Base-by-base conservation (phyloP, 2,113 vertebrate genomes). In the Todiramphus saurophagus region DNA sequence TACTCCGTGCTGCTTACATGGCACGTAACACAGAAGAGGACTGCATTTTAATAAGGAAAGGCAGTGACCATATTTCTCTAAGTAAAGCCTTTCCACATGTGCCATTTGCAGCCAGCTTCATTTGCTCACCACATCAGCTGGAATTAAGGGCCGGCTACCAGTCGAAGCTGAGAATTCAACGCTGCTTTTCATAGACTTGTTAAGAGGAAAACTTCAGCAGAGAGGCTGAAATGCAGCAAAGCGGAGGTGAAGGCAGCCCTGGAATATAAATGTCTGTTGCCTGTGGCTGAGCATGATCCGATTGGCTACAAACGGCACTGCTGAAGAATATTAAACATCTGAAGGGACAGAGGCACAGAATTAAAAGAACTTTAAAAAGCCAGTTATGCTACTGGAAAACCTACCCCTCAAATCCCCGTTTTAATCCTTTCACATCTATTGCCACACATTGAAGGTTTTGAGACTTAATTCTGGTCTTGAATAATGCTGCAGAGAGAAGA, bases 381-480 rank as follows among this genome's bases (percentile, higher is more conserved):
- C 86, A 53, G 4, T 56, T 60, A 79, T 0, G 5, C 80, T 69
- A 46, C 81, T n/a, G 62, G 53, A 70, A 89, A 87, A 87, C 28
- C 23, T 58, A 62, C 59, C 82, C 83, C 35, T 86, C 89, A 89
- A 92, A 84, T 63, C 83, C 87, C 69, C 31, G 15, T 59, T 79
- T 77, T 93, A 96, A 96, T 96, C 91, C 96, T 74, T 89, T 59
- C 74, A 59, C 81, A 33, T 79, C 84, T 72, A 66, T 33, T 63
- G 81, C 91, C 59, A 41, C 58, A 70, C 35, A 0, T 35, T 63
- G 74, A 89, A 90, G 87, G 91, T 92, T 96, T 59, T 73, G 44
- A 59, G 87, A 77, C 76, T 95, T 82, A 91, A 77, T 0, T 94
- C 70, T 63, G 53, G 67, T 75, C 90, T 77, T 78, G 37, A 93